Percentiles rank a stretch among this genome's conserved stretches.
Conservation (phyloP, 2,888 invertebrate genomes). For the Amiota minor region DNA sequence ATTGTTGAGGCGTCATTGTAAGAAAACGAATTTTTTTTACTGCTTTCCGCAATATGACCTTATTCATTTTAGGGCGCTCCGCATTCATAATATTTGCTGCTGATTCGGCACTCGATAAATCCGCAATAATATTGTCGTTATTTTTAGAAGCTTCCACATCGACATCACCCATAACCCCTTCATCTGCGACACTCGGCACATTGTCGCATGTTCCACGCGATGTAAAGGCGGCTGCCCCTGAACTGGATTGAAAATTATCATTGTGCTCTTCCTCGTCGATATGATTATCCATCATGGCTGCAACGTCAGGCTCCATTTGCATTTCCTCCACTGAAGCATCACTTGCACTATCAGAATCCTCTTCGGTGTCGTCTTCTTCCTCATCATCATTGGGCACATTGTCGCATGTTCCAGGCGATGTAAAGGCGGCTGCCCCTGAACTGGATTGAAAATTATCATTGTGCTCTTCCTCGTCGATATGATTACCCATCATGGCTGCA, state of each 20-base stretch:
- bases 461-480: constrained; percentile 53
- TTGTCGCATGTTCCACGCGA: constrained; percentile 31
- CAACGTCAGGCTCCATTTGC: constrained; percentile 70
- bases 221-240: constrained; percentile 7
- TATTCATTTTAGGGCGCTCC: constrained; percentile 65
- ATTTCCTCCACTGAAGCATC: constrained; percentile 61
- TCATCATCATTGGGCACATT: constrained; percentile 41
- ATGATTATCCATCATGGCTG: constrained; percentile 64
- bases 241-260: constrained; percentile 24
- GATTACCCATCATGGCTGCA: constrained; percentile 65
- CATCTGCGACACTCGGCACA: constrained; percentile 49
- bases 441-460: constrained; percentile 31
- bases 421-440: constrained; percentile 8
- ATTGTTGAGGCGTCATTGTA: constrained; percentile 85
- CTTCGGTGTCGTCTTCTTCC: constrained; percentile 37
- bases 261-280: constrained; percentile 52
- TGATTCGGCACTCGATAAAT: constrained; percentile 46
- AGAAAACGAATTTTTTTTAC: constrained; percentile 86
- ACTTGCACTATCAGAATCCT: not conserved
- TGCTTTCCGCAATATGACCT: constrained; percentile 77
- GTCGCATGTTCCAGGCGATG: constrained; percentile 24
- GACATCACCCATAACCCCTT: constrained; percentile 67
- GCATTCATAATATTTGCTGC: constrained; percentile 63
- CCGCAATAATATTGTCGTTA: constrained; percentile 42
- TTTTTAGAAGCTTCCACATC: constrained; percentile 55